These are phyloP conservation scores for Sprattus sprattus DNA, from an alignment of 2,113 vertebrate genomes.

Conservation along the genomic window DNA sequence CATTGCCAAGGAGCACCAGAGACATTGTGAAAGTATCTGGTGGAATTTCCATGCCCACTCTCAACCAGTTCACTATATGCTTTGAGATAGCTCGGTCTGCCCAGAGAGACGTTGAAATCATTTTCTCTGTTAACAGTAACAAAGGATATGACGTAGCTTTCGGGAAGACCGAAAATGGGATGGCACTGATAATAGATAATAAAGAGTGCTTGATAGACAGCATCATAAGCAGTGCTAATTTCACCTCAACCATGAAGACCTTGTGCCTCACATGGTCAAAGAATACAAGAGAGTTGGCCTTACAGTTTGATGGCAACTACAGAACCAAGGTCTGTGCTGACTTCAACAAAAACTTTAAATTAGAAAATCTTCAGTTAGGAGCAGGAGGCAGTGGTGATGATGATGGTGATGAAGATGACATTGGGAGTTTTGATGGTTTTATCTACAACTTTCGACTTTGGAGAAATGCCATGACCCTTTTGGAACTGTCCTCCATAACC, in stretches of 20 bases:
- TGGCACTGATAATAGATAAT: slow-evolving; percentile 65
- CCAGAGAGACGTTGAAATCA: slow-evolving; percentile 65
- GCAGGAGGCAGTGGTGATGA: slow-evolving; percentile 24
- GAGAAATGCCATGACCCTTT: slow-evolving; percentile 77
- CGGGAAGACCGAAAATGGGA: slow-evolving; percentile 58
- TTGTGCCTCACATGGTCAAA: slow-evolving; percentile 81
- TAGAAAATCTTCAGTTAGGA: slow-evolving; percentile 79
- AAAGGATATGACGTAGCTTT: slow-evolving; percentile 68
- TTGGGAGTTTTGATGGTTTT: slow-evolving; percentile 75
- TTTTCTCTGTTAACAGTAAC: slow-evolving; percentile 69
- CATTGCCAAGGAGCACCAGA: slow-evolving; percentile 61
- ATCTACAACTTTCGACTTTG: slow-evolving; percentile 95
- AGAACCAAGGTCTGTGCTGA: slow-evolving; percentile 58
- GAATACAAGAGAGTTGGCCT: slow-evolving; percentile 56
- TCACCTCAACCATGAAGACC: slow-evolving; percentile 75
- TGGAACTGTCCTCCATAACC: slow-evolving; percentile 74
- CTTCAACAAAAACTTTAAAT: slow-evolving; percentile 61
- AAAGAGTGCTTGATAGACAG: slow-evolving; percentile 69
- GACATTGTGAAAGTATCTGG: slow-evolving; percentile 67
- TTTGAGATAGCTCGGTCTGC: slow-evolving; percentile 78
- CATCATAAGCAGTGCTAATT: slow-evolving; percentile 60
- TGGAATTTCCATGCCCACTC: slow-evolving; percentile 72
- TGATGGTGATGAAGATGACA: slow-evolving; percentile 50
- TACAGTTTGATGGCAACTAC: slow-evolving; percentile 69
- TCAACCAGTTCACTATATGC: slow-evolving; percentile 83